Percentiles rank a stretch among this genome's conserved stretches.
Evolutionary conservation across 2,797 vertebrate genomes (phyloP).

Genomic region (Naso thynnoides): DNA sequence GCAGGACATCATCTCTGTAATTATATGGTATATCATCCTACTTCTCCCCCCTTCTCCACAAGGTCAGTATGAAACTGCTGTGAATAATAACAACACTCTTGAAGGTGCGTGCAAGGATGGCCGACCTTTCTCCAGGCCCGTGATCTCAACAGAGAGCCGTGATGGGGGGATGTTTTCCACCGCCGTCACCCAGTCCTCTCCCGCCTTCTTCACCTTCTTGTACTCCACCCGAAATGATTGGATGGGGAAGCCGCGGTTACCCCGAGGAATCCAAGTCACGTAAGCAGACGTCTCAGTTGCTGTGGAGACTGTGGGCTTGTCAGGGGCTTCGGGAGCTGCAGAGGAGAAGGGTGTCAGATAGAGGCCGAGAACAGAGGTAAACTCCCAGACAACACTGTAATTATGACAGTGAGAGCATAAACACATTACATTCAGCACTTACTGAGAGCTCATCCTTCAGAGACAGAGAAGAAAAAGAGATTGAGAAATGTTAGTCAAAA

Average conservation of each 20-base stretch:
- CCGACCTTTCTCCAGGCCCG: constrained; percentile 94
- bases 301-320: constrained; percentile 96
- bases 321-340: constrained; percentile 96
- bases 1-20: constrained; percentile 66
- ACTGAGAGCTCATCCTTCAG: constrained; percentile 82
- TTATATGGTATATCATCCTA: constrained; percentile 49
- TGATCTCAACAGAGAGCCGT: constrained; percentile 96
- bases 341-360: constrained; percentile 36
- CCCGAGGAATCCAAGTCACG: constrained; percentile 98
- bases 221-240: constrained; percentile 96
- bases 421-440: constrained; percentile 70
- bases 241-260: constrained; percentile 96
- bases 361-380: constrained; percentile 28
- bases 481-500: constrained; percentile 73
- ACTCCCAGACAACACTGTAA: constrained; percentile 41
- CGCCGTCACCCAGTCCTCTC: constrained; percentile 93
- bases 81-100: constrained; percentile 29
- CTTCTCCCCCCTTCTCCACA: constrained; percentile 24
- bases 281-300: constrained; percentile 96
- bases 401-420: constrained; percentile 17
- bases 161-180: constrained; percentile 96
- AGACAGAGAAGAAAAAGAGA: constrained; percentile 71
- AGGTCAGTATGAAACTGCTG: constrained; percentile 31
- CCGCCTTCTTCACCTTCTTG: constrained; percentile 92
- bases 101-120: constrained; percentile 27